phyloP scores from a whole-genome alignment of 2,113 vertebrate species.

The Phyllostomus discolor region DNA sequence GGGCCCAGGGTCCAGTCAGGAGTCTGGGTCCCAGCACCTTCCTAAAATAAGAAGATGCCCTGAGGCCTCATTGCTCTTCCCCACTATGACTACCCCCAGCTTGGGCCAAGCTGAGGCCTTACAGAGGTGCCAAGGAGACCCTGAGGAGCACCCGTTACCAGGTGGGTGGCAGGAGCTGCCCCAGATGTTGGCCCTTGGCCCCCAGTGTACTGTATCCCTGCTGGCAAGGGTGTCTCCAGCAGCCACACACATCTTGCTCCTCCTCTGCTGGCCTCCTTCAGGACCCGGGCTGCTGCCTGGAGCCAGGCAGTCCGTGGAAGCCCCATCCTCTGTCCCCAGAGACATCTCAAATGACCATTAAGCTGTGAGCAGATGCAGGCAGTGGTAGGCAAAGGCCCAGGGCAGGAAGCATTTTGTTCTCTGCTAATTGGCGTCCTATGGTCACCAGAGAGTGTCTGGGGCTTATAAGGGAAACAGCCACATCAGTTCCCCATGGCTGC shows the following conservation, averaged over 20 bases:
- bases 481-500: background rate
- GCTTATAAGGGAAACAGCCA: slow-evolving; percentile 13
- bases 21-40: background rate
- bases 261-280: background rate
- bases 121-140: background rate
- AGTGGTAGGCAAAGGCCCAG: background rate
- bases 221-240: background rate
- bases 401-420: slow-evolving; percentile 63
- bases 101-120: background rate
- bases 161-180: background rate
- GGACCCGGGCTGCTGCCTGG: slow-evolving; percentile 33
- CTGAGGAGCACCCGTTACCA: background rate
- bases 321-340: slow-evolving; percentile 40
- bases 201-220: background rate
- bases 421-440: slow-evolving; percentile 60
- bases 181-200: background rate
- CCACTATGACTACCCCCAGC: background rate
- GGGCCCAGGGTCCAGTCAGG: background rate
- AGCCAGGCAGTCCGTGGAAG: slow-evolving; percentile 52
- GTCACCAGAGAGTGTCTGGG: slow-evolving; percentile 46
- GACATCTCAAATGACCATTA: slow-evolving; percentile 71
- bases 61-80: background rate
- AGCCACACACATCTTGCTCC: background rate
- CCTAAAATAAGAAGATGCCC: background rate
- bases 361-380: slow-evolving; percentile 51